Percentiles rank a stretch among this genome's conserved stretches.
These are phyloP conservation scores for Epirrhoe tristata DNA, from an alignment of 2,888 invertebrate species.

Conservation along the genomic window DNA sequence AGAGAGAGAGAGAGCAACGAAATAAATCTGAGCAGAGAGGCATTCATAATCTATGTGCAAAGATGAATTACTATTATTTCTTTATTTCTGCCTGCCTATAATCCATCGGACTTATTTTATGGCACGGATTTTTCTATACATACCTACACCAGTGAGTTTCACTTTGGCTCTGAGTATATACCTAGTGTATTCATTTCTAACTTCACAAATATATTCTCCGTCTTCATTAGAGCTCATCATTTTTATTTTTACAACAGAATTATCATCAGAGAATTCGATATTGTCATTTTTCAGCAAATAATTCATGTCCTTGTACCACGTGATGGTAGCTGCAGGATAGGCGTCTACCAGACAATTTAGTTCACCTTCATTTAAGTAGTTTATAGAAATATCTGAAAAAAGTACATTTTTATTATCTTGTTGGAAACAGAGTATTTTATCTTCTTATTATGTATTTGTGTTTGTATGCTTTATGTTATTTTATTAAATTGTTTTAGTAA, in stretches of 20 bases:
- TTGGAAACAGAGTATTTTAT: no score
- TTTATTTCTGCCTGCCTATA: no score
- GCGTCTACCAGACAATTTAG: constrained; percentile 24
- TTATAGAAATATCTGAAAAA: constrained; percentile 18
- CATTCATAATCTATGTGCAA: no score
- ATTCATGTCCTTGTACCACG: constrained; percentile 27
- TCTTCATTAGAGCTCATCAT: constrained; percentile 11
- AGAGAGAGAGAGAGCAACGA: no score
- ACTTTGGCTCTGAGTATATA: constrained; percentile 1
- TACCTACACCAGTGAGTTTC: constrained; percentile 22
- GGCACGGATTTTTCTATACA: not conserved
- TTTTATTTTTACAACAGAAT: constrained; percentile 20
- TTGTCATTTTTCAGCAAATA: constrained; percentile 4
- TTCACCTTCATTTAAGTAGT: constrained; percentile 11
- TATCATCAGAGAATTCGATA: constrained; percentile 19
- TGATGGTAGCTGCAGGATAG: constrained; percentile 15
- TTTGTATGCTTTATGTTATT: no score
- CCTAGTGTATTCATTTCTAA: constrained; percentile 4
- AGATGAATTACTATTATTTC: no score
- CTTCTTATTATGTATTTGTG: no score
- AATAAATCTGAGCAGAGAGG: no score
- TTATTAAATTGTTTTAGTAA: no score
- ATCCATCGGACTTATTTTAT: not conserved
- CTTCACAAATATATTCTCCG: constrained; percentile 25
- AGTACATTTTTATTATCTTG: no score